Evolutionary conservation across 2,113 vertebrate species (phyloP).

Genomic region (Heteronetta atricapilla): DNA sequence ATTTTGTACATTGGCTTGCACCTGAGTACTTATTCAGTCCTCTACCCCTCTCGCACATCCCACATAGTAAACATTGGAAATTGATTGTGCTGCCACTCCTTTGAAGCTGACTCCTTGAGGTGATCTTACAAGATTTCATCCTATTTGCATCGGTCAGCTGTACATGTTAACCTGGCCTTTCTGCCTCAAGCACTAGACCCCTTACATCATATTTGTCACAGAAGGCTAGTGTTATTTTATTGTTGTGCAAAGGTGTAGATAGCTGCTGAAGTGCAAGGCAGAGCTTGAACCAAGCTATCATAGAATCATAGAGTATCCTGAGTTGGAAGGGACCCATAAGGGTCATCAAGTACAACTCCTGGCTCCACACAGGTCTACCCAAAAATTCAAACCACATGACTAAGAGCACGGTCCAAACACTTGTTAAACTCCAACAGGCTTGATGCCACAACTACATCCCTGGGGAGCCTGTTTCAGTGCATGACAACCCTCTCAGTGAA

Average conservation of each 20-base stretch:
- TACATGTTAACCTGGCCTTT: not conserved
- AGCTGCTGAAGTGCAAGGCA: not conserved
- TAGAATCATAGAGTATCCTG: no score
- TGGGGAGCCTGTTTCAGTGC: no score
- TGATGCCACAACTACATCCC: no score
- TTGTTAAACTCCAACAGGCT: no score
- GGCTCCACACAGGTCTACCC: no score
- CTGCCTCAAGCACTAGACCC: not conserved
- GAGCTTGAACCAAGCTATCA: not conserved
- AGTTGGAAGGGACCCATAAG: no score
- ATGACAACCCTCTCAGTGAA: no score
- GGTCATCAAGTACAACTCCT: no score
- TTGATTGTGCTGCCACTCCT: not conserved
- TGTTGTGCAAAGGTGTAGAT: not conserved
- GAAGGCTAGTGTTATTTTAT: accelerated
- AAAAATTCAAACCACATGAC: no score
- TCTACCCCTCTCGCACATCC: not conserved
- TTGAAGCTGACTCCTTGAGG: not conserved
- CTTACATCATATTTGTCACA: accelerated
- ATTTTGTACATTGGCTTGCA: not conserved
- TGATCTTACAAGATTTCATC: not conserved
- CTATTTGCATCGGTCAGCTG: not conserved
- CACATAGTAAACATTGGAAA: not conserved
- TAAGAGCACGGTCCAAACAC: no score
- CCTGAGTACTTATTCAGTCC: not conserved